These are phyloP conservation scores for Cheirogaleus major DNA, from an alignment of 2,797 vertebrate genomes.

Conservation along the genomic window DNA sequence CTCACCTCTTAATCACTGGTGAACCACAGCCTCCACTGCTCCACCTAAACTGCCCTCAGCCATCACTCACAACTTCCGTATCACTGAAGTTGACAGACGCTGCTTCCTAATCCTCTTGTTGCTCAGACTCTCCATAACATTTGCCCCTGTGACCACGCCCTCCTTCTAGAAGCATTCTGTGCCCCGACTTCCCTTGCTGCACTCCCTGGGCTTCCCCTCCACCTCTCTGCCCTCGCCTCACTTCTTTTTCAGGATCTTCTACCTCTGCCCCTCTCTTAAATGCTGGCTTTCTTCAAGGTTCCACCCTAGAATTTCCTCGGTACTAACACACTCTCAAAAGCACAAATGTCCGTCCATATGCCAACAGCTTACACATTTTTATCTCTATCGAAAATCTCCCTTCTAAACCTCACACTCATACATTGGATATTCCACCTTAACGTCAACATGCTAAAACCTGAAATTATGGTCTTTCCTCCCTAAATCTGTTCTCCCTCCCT, in stretches of 20 bases:
- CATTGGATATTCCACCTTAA: neutral
- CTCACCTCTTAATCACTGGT: neutral
- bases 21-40: neutral
- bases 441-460: neutral
- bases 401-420: neutral
- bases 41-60: neutral
- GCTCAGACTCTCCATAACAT: neutral
- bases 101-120: neutral
- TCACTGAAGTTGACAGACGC: neutral
- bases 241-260: neutral
- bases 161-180: neutral
- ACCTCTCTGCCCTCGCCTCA: neutral
- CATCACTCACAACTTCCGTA: neutral
- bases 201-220: neutral
- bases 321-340: neutral
- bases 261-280: neutral
- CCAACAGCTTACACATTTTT: neutral
- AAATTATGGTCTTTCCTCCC: neutral
- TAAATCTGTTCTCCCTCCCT: neutral
- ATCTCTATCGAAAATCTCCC: neutral
- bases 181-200: neutral
- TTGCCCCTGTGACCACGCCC: neutral
- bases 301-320: neutral
- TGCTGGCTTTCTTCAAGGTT: neutral
- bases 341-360: neutral